Evolutionary conservation across 2,797 vertebrate genomes (phyloP).

Genomic region (Arremon aurantiirostris): DNA sequence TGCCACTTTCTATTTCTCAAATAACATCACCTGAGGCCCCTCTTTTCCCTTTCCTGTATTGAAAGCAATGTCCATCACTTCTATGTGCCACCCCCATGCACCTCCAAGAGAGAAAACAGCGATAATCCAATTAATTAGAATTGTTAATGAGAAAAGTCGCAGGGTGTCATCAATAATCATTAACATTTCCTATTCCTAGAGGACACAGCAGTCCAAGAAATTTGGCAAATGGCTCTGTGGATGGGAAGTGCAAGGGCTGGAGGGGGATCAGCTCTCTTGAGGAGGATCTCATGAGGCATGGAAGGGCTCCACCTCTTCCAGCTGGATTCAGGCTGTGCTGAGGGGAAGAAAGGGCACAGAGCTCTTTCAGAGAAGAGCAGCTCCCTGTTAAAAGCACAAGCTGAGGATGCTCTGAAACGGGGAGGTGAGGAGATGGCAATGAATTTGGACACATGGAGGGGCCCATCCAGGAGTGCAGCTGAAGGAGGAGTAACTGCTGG

Average conservation of each 20-base stretch:
- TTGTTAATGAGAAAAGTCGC: conserved; percentile 27
- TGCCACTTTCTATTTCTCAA: not conserved
- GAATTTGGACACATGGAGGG: not conserved
- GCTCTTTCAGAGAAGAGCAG: not conserved
- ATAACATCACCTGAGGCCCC: not conserved
- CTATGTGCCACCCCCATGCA: not conserved
- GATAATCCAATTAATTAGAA: conserved; percentile 45
- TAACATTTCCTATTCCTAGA: conserved; percentile 13
- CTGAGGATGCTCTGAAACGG: not conserved
- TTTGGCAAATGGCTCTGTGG: not conserved
- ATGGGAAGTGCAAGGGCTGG: not conserved
- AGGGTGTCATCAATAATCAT: conserved; percentile 48
- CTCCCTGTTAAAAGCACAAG: not conserved
- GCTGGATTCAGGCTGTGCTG: not conserved
- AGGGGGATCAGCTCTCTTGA: not conserved
- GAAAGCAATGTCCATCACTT: not conserved
- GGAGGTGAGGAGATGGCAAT: fast-evolving
- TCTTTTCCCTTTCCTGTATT: not conserved
- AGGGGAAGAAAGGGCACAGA: not conserved
- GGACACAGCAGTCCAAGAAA: not conserved
- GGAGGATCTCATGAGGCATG: fast-evolving
- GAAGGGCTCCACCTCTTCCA: not conserved
- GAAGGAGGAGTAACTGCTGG: not conserved
- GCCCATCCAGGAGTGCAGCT: not conserved
- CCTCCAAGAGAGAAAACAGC: not conserved